Evolutionary conservation across 1,140 invertebrate genomes (phyloP).

Genomic region (Patella vulgata): DNA sequence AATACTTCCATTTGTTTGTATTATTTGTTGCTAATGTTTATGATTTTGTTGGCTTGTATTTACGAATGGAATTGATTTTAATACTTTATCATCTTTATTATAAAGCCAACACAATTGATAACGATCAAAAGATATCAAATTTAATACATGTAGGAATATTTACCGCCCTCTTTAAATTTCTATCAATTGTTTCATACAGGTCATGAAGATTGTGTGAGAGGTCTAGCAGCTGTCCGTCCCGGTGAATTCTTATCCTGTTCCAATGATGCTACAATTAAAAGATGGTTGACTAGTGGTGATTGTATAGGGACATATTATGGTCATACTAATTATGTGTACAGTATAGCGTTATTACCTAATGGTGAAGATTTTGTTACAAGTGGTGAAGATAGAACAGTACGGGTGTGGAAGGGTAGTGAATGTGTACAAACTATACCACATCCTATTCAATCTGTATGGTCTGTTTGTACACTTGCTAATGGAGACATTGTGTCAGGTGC

Average conservation of each 20-base stretch:
- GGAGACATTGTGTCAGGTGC: constrained; percentile 90
- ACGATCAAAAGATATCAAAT: too few species aligned
- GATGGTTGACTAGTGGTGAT: constrained; percentile 80
- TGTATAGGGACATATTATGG: constrained; percentile 82
- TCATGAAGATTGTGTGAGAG: constrained; percentile 91
- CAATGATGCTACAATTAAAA: constrained; percentile 87
- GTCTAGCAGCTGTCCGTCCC: constrained; percentile 75
- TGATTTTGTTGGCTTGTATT: too few species aligned
- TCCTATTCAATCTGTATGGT: constrained; percentile 91
- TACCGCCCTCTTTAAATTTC: too few species aligned
- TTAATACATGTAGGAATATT: too few species aligned
- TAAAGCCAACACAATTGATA: too few species aligned
- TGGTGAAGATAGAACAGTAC: constrained; percentile 87
- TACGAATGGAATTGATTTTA: too few species aligned
- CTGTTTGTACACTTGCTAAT: constrained; percentile 81
- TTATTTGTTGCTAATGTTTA: too few species aligned
- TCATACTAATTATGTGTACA: constrained; percentile 77
- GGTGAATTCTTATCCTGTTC: constrained; percentile 85
- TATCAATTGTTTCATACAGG: too few species aligned
- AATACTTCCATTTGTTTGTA: too few species aligned
- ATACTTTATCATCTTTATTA: too few species aligned
- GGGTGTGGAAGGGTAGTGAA: constrained; percentile 80
- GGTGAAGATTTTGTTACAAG: constrained; percentile 67
- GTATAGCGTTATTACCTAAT: constrained; percentile 74
- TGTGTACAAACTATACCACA: constrained; percentile 79